A percentile compares a stretch with the other conserved stretches of the same genome.
These are phyloP conservation scores for Bradypodion ventrale DNA, from an alignment of 2,797 vertebrate genomes.

Conservation along the genomic window DNA sequence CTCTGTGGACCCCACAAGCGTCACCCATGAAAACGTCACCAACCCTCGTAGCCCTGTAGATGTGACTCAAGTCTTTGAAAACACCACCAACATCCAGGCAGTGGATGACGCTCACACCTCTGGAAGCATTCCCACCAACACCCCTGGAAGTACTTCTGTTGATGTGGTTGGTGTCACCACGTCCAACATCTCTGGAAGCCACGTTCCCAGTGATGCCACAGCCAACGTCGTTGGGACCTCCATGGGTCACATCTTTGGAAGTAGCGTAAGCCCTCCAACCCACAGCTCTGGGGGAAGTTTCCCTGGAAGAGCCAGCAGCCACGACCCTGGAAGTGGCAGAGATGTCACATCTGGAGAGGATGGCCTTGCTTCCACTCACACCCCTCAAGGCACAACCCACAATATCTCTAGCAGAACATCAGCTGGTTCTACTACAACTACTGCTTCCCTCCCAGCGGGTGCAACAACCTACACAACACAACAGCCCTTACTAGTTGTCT, in stretches of 20 bases:
- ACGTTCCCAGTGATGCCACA: neutral
- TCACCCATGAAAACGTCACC: neutral
- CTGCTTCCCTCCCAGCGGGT: neutral
- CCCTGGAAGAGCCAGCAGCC: neutral
- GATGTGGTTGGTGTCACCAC: neutral
- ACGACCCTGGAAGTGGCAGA: neutral
- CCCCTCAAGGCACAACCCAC: neutral
- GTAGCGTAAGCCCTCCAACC: no score
- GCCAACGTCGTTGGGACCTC: neutral
- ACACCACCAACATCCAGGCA: no score
- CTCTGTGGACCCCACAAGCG: neutral
- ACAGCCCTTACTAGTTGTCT: neutral
- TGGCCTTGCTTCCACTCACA: neutral
- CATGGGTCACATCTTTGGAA: neutral
- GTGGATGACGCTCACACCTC: no score
- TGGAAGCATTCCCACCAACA: no score
- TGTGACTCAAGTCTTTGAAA: neutral
- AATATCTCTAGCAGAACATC: no score
- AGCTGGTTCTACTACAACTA: rapidly evolving
- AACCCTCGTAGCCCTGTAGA: neutral
- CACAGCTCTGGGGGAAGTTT: neutral
- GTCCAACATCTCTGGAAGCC: neutral
- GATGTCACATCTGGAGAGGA: no score
- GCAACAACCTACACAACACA: neutral
- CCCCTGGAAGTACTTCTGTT: neutral